phyloP scores from a whole-genome alignment of 2,797 vertebrate genomes.

The Crocodylus rhombifer region DNA sequence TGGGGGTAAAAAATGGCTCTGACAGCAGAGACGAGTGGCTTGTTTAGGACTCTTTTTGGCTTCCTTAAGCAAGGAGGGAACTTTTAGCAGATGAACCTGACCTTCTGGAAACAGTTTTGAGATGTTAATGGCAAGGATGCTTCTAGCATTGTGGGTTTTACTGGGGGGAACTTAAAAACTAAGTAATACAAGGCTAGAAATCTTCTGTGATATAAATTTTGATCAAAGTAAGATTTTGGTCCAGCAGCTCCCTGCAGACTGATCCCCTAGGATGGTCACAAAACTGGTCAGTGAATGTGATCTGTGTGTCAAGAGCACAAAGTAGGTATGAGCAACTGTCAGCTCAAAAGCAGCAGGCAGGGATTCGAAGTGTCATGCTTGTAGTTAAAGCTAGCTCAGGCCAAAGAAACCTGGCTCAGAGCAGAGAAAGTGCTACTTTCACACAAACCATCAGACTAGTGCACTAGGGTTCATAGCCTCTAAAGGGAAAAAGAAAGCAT shows the following conservation, averaged over 20 bases:
- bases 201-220: not conserved
- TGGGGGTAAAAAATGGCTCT: not conserved
- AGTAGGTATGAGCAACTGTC: not conserved
- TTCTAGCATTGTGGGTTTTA: not conserved
- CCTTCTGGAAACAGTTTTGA: not conserved
- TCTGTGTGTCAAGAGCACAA: not conserved
- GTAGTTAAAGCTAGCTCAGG: not conserved
- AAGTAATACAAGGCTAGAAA: not conserved
- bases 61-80: not conserved
- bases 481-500: not conserved
- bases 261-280: not conserved
- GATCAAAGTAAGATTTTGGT: not conserved
- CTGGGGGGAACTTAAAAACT: not conserved
- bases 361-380: not conserved
- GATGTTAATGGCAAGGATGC: not conserved
- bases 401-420: not conserved
- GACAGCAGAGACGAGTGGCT: not conserved
- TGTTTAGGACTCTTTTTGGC: not conserved
- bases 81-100: not conserved
- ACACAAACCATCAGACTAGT: not conserved
- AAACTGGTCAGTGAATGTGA: not conserved
- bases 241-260: not conserved
- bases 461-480: not conserved
- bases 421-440: too few species aligned
- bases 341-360: not conserved